Evolutionary conservation across 2,888 invertebrate genomes (phyloP), one percentile per base, ranked within the genome.

Genomic region (Noctua janthe): DNA sequence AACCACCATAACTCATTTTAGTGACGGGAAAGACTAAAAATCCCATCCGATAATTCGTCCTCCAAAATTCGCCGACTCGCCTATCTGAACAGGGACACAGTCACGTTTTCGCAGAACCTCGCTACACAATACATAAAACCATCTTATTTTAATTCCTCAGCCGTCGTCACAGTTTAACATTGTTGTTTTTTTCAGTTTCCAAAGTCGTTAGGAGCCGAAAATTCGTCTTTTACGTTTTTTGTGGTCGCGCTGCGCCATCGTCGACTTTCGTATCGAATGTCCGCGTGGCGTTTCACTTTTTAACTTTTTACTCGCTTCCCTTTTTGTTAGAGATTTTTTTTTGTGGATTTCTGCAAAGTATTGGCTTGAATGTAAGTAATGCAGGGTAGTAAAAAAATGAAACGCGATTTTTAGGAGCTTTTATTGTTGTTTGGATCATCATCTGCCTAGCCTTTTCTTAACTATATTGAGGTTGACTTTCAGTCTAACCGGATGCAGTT

Each of bases 91-190:
- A 73, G 74, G 66, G 67, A 71, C 84, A 81, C 82, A 81, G 78
- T 80, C 88, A 80, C 85, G 90, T 67, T 90, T 95, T 95, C 94
- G 84, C 87, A 90, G 95, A 94, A 95, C 83, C 89, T 13, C n/a
- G 35, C 51, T 35, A 17, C 39, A n/a, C 43, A 47, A n/a, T 67
- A 71, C 62, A 71, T 71, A 66, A n/a, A 87, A 81, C 76, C 67
- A 79, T 91, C 92, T 95, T 94, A 94, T 95, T 95, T 93, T 94
- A 94, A 94, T 94, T 93, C 94, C 91, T 85, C 83, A 86, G 91
- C 86, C 91, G 92, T 93, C 94, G 93, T 95, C 92, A 90, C 90
- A 90, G 90, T 91, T 92, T 91, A 90, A 91, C 91, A 91, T 93
- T 92, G 92, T 91, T 91, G 81, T 75, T 87, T 93, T 92, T 95